phyloP scores from a whole-genome alignment of 2,113 vertebrate genomes.

The Hypanus sabinus region DNA sequence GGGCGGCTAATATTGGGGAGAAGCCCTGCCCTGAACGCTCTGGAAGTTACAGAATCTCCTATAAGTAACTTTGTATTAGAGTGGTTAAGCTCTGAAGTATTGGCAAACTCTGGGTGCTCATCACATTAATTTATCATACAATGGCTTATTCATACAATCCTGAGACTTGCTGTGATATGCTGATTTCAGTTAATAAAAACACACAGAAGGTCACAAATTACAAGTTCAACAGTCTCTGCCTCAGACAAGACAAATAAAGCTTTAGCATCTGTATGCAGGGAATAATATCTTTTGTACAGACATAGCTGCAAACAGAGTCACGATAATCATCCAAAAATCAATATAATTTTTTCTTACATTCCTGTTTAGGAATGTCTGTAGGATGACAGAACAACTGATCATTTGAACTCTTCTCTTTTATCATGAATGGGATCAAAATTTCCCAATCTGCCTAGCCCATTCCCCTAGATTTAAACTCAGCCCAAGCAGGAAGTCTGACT shows the following conservation, averaged over 20 bases:
- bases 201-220: not conserved
- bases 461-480: too few relatives aligned
- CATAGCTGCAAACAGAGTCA: conserved; percentile 4
- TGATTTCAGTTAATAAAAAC: conserved; percentile 18
- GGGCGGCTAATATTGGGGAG: too few relatives aligned
- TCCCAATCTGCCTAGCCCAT: too few relatives aligned
- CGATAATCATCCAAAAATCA: not conserved
- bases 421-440: too few relatives aligned
- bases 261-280: not conserved
- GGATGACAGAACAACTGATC: not conserved
- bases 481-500: too few relatives aligned
- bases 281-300: conserved; percentile 17
- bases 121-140: conserved; percentile 32
- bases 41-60: not conserved
- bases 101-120: not conserved
- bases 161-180: not conserved
- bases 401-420: not conserved
- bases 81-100: not conserved
- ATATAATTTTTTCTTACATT: not conserved
- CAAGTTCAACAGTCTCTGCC: conserved; percentile 10
- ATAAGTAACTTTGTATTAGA: not conserved
- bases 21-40: too few relatives aligned
- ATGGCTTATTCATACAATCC: conserved; percentile 38
- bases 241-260: not conserved
- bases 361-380: conserved; percentile 3